Conservation (phyloP, 2,113 vertebrate genomes). For the Mohoua ochrocephala region DNA sequence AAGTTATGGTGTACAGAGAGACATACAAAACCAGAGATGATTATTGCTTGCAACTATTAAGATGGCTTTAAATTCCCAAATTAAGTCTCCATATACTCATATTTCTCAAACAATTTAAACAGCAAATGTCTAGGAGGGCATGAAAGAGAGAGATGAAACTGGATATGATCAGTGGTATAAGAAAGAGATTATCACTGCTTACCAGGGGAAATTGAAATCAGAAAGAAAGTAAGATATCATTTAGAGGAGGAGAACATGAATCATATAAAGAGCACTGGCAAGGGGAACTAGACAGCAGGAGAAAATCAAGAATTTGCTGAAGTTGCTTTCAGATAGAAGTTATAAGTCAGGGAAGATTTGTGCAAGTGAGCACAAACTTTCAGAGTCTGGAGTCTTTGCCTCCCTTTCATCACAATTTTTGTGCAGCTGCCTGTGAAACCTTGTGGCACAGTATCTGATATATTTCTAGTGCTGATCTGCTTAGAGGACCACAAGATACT, state of each 20-base stretch:
- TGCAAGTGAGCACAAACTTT: not conserved
- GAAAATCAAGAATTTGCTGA: not conserved
- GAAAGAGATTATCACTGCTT: not conserved
- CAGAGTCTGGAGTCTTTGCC: not conserved
- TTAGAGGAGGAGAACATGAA: not conserved
- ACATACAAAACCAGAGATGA: not conserved
- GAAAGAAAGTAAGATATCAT: not conserved
- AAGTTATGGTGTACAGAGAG: not conserved
- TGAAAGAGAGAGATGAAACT: not conserved
- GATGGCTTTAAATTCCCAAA: not conserved
- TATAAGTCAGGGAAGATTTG: not conserved
- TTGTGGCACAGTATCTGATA: not conserved
- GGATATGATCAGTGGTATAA: not conserved
- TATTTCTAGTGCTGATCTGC: not conserved
- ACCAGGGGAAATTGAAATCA: not conserved
- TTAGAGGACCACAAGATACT: not conserved
- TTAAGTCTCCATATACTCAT: not conserved
- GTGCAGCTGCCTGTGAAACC: not conserved
- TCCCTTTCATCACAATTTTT: not conserved
- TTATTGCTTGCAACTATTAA: not conserved
- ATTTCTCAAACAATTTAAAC: not conserved
- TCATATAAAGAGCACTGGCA: not conserved
- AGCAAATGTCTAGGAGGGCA: not conserved
- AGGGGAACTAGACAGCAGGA: not conserved
- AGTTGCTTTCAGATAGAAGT: not conserved